Conservation (phyloP, 2,113 vertebrate genomes). For the Mirounga angustirostris region DNA sequence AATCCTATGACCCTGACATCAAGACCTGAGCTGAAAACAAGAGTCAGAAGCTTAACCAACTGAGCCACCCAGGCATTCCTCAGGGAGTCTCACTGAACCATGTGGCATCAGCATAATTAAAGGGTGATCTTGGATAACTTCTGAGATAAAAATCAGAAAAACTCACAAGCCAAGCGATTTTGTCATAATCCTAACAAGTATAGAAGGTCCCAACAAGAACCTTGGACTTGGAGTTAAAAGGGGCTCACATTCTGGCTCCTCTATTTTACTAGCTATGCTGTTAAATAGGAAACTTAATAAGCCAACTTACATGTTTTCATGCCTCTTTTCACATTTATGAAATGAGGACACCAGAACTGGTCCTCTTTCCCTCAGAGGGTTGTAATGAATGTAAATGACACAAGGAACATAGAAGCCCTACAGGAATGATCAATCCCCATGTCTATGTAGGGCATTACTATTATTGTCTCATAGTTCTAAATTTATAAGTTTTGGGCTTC, state of each 20-base stretch:
- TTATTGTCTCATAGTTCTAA: conserved; percentile 4
- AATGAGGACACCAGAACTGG: neutral
- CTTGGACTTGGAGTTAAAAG: neutral
- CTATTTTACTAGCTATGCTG: neutral
- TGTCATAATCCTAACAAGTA: neutral
- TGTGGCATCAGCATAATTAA: neutral
- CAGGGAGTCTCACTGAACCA: neutral
- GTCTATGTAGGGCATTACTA: neutral
- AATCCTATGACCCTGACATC: neutral
- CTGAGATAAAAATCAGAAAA: conserved; percentile 7
- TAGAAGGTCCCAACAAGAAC: neutral
- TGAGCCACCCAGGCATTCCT: neutral
- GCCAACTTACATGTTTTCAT: neutral
- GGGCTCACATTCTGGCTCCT: neutral
- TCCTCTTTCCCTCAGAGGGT: neutral
- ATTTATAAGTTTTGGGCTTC: neutral
- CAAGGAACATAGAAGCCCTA: neutral
- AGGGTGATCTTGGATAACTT: neutral
- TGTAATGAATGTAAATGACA: neutral
- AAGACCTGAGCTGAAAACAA: neutral
- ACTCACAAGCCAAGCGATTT: neutral
- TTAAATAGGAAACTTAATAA: neutral
- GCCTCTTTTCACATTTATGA: neutral
- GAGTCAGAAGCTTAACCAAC: neutral
- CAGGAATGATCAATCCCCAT: neutral